phyloP scores from a whole-genome alignment of 2,113 vertebrate genomes.

The Candoia aspera region DNA sequence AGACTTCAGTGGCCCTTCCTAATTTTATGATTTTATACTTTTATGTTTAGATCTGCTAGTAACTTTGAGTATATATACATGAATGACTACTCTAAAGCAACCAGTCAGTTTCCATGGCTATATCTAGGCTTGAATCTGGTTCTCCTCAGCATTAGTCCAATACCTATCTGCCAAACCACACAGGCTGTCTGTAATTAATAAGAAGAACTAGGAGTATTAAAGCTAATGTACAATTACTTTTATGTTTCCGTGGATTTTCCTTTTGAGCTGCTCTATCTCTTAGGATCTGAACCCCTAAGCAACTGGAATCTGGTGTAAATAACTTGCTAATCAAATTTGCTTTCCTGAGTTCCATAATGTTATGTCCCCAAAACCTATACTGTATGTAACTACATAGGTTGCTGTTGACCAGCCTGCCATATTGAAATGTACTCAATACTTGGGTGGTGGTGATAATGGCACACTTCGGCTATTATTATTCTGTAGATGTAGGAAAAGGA shows the following conservation, averaged over 20 bases:
- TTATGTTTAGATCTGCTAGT: not conserved
- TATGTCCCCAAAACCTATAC: not conserved
- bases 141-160: not conserved
- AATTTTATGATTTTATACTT: not conserved
- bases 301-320: not conserved
- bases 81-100: not conserved
- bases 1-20: not conserved
- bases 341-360: not conserved
- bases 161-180: not conserved
- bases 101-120: not conserved
- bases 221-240: not conserved
- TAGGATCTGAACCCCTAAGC: not conserved
- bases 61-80: not conserved
- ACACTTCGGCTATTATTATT: not conserved
- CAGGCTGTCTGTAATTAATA: not conserved
- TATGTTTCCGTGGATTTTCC: not conserved
- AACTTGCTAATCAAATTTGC: not conserved
- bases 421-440: not conserved
- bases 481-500: not conserved
- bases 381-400: not conserved
- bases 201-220: not conserved
- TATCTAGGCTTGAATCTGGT: not conserved
- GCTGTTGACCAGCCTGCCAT: not conserved
- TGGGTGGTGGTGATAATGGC: not conserved
- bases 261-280: not conserved